These are phyloP conservation scores for Macrobrachium rosenbergii DNA, from an alignment of 1,140 invertebrate genomes.

Conservation along the genomic window DNA sequence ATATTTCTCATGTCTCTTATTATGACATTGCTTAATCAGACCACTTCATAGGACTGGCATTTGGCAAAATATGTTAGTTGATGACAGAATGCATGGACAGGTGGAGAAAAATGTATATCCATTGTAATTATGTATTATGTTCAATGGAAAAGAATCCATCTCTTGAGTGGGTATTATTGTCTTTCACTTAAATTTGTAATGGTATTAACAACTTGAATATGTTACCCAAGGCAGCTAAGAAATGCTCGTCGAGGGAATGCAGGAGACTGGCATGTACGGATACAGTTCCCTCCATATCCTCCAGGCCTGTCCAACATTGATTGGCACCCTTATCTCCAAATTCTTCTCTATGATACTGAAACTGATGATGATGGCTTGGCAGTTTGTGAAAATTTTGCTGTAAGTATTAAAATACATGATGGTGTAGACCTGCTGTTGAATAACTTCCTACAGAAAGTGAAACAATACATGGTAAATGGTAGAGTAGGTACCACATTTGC, in stretches of 20 bases:
- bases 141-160: too few species aligned
- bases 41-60: too few species aligned
- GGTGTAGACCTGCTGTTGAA: background rate
- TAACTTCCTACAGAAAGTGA: too few species aligned
- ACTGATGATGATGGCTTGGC: conserved; percentile 20
- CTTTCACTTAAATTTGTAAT: background rate
- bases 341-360: conserved; percentile 27
- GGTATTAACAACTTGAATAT: conserved; percentile 26
- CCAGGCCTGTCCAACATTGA: conserved; percentile 25
- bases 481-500: too few species aligned
- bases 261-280: conserved; percentile 54
- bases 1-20: too few species aligned
- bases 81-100: too few species aligned
- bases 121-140: too few species aligned
- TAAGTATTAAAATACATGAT: conserved; percentile 10
- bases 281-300: conserved; percentile 66
- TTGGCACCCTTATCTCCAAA: conserved; percentile 56
- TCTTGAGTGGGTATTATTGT: background rate
- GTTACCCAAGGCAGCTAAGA: conserved; percentile 68
- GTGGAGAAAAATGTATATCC: too few species aligned
- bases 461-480: too few species aligned
- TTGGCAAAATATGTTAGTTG: too few species aligned
- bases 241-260: conserved; percentile 62
- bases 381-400: conserved; percentile 39
- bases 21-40: too few species aligned